Conservation (phyloP, 2,797 vertebrate species). For the Ara ararauna region DNA sequence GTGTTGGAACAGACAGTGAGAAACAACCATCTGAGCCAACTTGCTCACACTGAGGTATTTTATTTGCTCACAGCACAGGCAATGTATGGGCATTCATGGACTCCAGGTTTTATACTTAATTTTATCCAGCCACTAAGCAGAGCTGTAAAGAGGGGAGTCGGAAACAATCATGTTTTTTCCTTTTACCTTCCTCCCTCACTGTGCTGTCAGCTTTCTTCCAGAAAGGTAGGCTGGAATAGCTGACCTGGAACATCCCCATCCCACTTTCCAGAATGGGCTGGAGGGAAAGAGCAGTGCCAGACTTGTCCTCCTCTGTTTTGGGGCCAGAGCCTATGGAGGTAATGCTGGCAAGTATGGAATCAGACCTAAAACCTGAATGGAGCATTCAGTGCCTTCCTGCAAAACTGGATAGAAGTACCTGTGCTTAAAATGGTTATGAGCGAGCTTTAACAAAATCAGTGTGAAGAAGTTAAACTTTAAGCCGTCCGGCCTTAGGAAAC, state of each 20-base stretch:
- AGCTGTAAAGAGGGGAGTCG: not conserved
- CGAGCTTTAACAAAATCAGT: not conserved
- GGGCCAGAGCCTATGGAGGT: not conserved
- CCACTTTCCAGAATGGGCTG: not conserved
- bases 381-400: not conserved
- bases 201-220: not conserved
- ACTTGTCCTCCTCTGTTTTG: not conserved
- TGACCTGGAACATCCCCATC: not conserved
- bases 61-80: not conserved
- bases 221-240: not conserved
- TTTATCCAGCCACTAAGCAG: not conserved
- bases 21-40: not conserved
- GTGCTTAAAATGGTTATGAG: not conserved
- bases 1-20: not conserved
- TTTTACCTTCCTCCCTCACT: not conserved
- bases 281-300: not conserved
- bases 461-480: not conserved
- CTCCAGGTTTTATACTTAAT: not conserved
- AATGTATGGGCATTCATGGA: not conserved
- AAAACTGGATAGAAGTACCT: not conserved
- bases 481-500: not conserved
- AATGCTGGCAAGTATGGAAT: rapidly evolving
- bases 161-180: not conserved
- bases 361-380: not conserved
- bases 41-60: not conserved